These are phyloP conservation scores for Drosophila neocordata DNA, from an alignment of 1,140 invertebrate genomes.

Conservation along the genomic window DNA sequence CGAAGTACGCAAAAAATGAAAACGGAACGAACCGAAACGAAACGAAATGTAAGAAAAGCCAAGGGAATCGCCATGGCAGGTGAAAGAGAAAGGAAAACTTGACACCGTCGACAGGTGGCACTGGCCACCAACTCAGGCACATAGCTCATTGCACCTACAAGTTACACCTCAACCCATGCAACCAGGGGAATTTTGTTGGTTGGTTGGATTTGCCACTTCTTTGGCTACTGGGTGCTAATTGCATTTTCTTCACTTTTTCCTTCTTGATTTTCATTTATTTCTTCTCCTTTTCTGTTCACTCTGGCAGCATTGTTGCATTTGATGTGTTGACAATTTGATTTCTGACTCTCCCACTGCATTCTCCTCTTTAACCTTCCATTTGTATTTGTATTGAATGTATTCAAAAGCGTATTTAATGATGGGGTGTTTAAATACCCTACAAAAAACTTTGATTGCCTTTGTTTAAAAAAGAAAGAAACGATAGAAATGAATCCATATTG, in stretches of 20 bases:
- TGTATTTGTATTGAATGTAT: too few relatives aligned
- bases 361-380: too few relatives aligned
- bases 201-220: not conserved
- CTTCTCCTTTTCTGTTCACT: slow-evolving; percentile 6
- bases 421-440: slow-evolving; percentile 2
- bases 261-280: not conserved
- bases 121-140: not conserved
- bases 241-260: slow-evolving; percentile 11
- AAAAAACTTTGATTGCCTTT: too few relatives aligned
- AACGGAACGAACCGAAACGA: slow-evolving; percentile 49
- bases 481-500: too few relatives aligned
- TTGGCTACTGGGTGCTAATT: slow-evolving; percentile 13
- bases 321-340: slow-evolving; percentile 67
- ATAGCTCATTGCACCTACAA: slow-evolving; percentile 1
- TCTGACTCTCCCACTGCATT: slow-evolving; percentile 63
- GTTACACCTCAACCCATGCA: not conserved
- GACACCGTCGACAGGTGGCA: not conserved
- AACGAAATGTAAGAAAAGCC: not conserved
- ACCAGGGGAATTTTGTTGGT: not conserved
- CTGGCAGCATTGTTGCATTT: slow-evolving; percentile 15
- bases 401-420: not conserved
- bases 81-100: slow-evolving; percentile 22
- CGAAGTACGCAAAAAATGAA: slow-evolving; percentile 6
- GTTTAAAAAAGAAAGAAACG: too few relatives aligned
- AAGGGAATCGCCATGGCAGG: too few relatives aligned